Evolutionary conservation across 2,888 invertebrate genomes (phyloP), one percentile per base, ranked within the genome.

Genomic region (Auanema freiburgensis): DNA sequence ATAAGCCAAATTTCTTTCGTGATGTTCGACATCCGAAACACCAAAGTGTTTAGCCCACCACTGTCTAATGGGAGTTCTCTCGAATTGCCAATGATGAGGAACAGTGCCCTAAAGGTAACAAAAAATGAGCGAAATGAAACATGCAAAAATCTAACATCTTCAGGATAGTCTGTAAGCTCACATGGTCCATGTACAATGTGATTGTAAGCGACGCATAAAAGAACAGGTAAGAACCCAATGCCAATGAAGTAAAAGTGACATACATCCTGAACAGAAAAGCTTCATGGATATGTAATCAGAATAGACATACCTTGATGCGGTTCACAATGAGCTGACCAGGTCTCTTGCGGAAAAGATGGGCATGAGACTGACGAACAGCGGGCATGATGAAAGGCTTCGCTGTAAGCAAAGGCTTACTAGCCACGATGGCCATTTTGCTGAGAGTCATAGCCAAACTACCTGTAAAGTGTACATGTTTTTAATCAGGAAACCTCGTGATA

Each of bases 81-180:
- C 81, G 65, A 74, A 81, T 63, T 81, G 81, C 81, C 81, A 81
- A 69, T 78, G 70, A 64, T 76, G 79, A 33, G 81, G 81, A 23
- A 75, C 63, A 14, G 77, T 69, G 8, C 79, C 79, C 66, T 73
- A 50, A 6, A 71, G 33, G 33, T 11, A 49, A 33, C n/a, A n/a
- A n/a, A n/a, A n/a, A n/a, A n/a, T n/a, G 50, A 59, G 24, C 16
- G 33, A 2, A 21, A 50, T 14, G 10, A 14, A 33, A 16, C 33
- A 41, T 14, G 42, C 33, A 55, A 12, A 4, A 25, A 40, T 25
- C 40, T 16, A 12, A 74, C 74, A 43, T 81, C 78, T 18, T 67
- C 74, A 40, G 80, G 80, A 59, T 76, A 74, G 52, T 80, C 80
- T 57, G 72, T 76, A 52, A 80, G 67, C 59, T 80, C 77, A 57